A percentile compares a stretch with the other conserved stretches of the same genome.
phyloP scores from a whole-genome alignment of 2,113 vertebrate species.

The Raja brachyura region DNA sequence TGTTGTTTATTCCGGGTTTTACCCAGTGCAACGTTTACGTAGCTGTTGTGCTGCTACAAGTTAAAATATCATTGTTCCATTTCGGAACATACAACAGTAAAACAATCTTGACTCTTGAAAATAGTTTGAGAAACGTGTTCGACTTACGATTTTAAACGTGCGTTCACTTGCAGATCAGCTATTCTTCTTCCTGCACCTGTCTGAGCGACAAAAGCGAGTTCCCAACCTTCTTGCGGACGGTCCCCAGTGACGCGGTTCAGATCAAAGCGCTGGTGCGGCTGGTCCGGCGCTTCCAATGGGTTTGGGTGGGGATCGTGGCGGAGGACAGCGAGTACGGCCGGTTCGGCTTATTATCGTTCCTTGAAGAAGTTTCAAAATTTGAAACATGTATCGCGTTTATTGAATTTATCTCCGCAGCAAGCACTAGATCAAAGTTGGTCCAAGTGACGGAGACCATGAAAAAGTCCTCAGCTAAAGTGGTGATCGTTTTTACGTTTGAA shows the following conservation, averaged over 20 bases:
- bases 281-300: conserved; percentile 41
- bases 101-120: too few relatives aligned
- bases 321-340: conserved; percentile 40
- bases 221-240: conserved; percentile 47
- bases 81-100: too few relatives aligned
- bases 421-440: background rate
- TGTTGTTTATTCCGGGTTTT: too few relatives aligned
- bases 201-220: conserved; percentile 43
- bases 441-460: background rate
- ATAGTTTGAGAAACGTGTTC: too few relatives aligned
- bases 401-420: background rate
- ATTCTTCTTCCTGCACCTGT: conserved; percentile 38
- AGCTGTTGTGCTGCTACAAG: too few relatives aligned
- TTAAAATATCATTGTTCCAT: too few relatives aligned
- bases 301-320: conserved; percentile 44
- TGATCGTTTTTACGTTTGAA: background rate
- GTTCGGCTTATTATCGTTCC: background rate
- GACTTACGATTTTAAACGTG: background rate
- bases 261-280: conserved; percentile 42
- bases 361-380: background rate
- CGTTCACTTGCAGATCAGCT: conserved; percentile 37
- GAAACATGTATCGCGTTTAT: conserved; percentile 23
- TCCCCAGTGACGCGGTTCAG: conserved; percentile 45
- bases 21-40: too few relatives aligned
- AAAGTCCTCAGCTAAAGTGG: background rate